phyloP scores from a whole-genome alignment of 1,140 invertebrate species.

The Ditylenchus dipsaci region DNA sequence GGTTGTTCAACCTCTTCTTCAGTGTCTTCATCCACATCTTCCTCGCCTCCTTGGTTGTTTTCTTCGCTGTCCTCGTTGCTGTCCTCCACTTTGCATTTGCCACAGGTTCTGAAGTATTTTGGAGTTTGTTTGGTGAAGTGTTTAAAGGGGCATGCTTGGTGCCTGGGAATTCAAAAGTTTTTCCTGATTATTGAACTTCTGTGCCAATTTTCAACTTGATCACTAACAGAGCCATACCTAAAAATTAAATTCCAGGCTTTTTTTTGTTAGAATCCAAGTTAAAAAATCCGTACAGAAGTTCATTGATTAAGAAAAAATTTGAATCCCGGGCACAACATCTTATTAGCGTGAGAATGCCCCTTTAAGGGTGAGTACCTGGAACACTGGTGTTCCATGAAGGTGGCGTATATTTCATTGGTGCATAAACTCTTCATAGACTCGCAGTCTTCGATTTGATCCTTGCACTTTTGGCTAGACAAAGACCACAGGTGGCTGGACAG shows the following conservation, averaged over 20 bases:
- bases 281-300: too few relatives aligned
- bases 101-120: constrained; percentile 28
- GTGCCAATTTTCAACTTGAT: too few relatives aligned
- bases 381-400: constrained; percentile 46
- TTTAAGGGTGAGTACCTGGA: background rate
- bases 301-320: too few relatives aligned
- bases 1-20: constrained; percentile 5
- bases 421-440: constrained; percentile 44
- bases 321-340: too few relatives aligned
- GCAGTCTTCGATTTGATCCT: constrained; percentile 44
- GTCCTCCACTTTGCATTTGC: constrained; percentile 38
- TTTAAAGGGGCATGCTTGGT: background rate
- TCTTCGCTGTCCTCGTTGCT: constrained; percentile 24
- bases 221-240: too few relatives aligned
- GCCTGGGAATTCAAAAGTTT: too few relatives aligned
- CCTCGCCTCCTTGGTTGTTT: constrained; percentile 2
- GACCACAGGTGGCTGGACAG: constrained; percentile 45
- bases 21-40: constrained; percentile 17
- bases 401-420: constrained; percentile 43
- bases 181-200: too few relatives aligned
- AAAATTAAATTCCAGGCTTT: too few relatives aligned
- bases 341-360: too few relatives aligned
- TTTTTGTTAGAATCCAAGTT: too few relatives aligned
- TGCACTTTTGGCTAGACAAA: constrained; percentile 40
- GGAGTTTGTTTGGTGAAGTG: background rate